Base-by-base conservation (phyloP, 2,113 vertebrate species). In the Corvus cornix region DNA sequence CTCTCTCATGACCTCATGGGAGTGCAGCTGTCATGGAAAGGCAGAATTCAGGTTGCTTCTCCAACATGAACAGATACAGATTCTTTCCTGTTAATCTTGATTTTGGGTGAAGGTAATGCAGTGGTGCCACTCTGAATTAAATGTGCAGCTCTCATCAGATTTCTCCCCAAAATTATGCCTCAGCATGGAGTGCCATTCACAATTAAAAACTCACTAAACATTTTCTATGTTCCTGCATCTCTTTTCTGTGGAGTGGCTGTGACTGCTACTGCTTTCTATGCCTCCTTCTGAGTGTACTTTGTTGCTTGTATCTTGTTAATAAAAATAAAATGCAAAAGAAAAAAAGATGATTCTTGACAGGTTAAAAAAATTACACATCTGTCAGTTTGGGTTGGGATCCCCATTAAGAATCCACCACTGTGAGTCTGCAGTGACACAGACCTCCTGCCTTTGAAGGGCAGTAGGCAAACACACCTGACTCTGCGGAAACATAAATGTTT, bases 371-470 rank as follows among this genome's bases (percentile, higher is more conserved):
- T 90, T 89, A 43, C 76, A 79, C 77, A 84, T 92, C 90, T 92
- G 95, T 97, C 96, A 84, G 73, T 92, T 92, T 96, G 86, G 73
- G 37, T 95, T 95, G 94, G 93, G 90, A 96, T 95, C 92, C 56
- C 93, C 77, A 91, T 95, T 96, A 94, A 87, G 85, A 92, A 93
- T 84, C 83, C 37, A 82, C 64, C 30, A 84, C 49, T 20, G 31
- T 56, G 86, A 89, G 62, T 75, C 76, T 87, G 83, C 73, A 90
- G 90, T 59, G 80, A 90, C 93, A 95, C 73, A 64, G 66, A 82
- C 86, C 94, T 96, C 86, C 90, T 89, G 88, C 85, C 80, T 89
- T 67, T 89, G 83, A 96, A 94, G 86, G 90, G 86, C 90, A 92
- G 60, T 60, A 74, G 60, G 88, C 89, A 96, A 90, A 89, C 79